Percentiles rank a stretch among this genome's conserved stretches.
Conservation (phyloP, 2,888 invertebrate species). For the Tholera decimalis region DNA sequence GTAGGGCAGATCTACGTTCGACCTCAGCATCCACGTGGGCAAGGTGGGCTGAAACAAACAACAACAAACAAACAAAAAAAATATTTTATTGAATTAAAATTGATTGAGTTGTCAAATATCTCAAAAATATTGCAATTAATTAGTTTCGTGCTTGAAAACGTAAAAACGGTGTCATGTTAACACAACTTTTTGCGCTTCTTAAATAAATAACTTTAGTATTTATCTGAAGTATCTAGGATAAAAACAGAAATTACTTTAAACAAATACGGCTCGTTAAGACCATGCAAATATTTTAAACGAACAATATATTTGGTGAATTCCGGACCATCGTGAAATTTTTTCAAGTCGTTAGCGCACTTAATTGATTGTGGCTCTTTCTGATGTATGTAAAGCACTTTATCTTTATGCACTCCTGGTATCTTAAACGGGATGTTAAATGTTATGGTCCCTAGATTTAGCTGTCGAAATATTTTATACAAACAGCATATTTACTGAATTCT, state of each 20-base stretch:
- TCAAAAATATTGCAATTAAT: background rate
- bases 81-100: constrained; percentile 4
- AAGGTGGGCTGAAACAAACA: no score
- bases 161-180: constrained; percentile 15
- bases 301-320: constrained; percentile 31
- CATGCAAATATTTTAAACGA: constrained; percentile 40
- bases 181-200: constrained; percentile 9
- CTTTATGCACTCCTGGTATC: constrained; percentile 37
- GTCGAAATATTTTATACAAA: constrained; percentile 23
- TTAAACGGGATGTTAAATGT: constrained; percentile 5
- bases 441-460: constrained; percentile 6
- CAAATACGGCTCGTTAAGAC: constrained; percentile 35
- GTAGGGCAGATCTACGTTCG: no score
- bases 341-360: constrained; percentile 22
- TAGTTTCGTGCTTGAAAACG: constrained; percentile 2
- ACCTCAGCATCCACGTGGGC: no score
- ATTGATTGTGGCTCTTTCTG: constrained; percentile 28
- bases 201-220: background rate
- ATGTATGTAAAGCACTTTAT: constrained; percentile 20
- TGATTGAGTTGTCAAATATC: constrained; percentile 13
- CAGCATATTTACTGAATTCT: constrained; percentile 3
- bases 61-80: no score
- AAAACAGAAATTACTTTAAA: constrained; percentile 8
- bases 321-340: constrained; percentile 13
- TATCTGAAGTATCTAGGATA: background rate